phyloP scores from a whole-genome alignment of 2,888 invertebrate species.

The Urechis unicinctus region DNA sequence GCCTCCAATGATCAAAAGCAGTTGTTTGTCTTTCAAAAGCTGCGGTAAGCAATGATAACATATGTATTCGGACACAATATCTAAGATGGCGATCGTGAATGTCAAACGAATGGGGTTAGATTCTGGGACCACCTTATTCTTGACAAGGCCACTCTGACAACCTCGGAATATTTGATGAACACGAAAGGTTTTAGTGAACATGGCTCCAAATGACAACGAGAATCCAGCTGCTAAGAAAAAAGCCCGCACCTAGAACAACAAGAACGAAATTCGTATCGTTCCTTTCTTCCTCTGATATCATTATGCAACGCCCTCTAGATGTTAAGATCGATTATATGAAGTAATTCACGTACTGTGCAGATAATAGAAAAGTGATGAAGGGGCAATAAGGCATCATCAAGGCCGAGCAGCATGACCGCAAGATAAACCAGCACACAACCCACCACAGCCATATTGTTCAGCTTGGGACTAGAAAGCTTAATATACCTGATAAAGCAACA shows the following conservation, averaged over 20 bases:
- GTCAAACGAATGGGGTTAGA: background rate
- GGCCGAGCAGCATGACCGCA: constrained; percentile 76
- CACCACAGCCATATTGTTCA: constrained; percentile 85
- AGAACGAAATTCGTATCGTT: background rate
- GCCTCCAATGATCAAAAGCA: constrained; percentile 76
- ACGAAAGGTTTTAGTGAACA: constrained; percentile 89
- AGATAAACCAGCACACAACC: constrained; percentile 86
- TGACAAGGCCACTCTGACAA: constrained; percentile 71
- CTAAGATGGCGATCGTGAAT: background rate
- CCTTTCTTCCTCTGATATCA: background rate
- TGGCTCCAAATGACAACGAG: constrained; percentile 85
- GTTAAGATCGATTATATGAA: background rate
- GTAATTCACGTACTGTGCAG: constrained; percentile 68
- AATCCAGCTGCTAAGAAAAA: constrained; percentile 85
- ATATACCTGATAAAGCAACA: constrained; percentile 62
- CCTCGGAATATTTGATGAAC: constrained; percentile 86
- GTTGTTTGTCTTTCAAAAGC: constrained; percentile 69
- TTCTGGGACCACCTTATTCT: constrained; percentile 68
- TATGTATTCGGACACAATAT: too few relatives aligned
- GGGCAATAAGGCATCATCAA: constrained; percentile 71
- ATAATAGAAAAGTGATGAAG: constrained; percentile 64
- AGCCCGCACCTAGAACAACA: constrained; percentile 66
- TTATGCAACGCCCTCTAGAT: background rate
- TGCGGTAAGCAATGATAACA: background rate
- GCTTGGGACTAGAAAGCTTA: constrained; percentile 82